Evolutionary conservation across 2,888 invertebrate species (phyloP), one percentile per base, ranked within the genome.

Genomic region (Apamea anceps): DNA sequence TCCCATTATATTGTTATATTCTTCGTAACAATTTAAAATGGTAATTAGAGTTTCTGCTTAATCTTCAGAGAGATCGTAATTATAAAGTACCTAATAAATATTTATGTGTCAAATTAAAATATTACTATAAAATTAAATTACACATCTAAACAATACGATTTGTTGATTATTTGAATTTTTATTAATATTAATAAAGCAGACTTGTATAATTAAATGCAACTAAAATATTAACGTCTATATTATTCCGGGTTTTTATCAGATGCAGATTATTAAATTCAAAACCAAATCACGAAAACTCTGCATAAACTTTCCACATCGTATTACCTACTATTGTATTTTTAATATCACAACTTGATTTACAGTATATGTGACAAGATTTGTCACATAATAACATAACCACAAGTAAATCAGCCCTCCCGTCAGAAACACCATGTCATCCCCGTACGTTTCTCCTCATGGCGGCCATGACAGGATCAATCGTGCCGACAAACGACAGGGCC

Each of bases 391-490:
- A 37, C 25, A 12, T 5, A 60, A 63, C 54, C 28, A 68, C 37
- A 57, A 84, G 32, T 78, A 79, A 66, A 84, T 45, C 66, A 66
- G 71, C 21, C 54, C 32, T 15, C 66, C 45, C 21, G 57, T 70
- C 66, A 60, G 32, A 86, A 79, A 63, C 79, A 54, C 42, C 76
- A 66, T 65, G 86, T 84, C 86, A 84, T 79, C 70, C 66, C 70
- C 78, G 72, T 72, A 75, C 62, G 81, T 81, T 82, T 79, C 66
- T 48, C 45, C 78, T 85, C 80, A 82, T 68, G 84, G 71, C 87
- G 80, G 74, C 87, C 89, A 85, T 88, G 86, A 86, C 84, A 77
- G 82, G 88, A 90, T 90, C 90, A 90, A 89, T 90, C 79, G 86
- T 73, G 79, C 86, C 91, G 86, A 89, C 88, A 88, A 82, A 85